Evolutionary conservation across 2,113 vertebrate genomes (phyloP).

Genomic region (Quiscalus mexicanus): DNA sequence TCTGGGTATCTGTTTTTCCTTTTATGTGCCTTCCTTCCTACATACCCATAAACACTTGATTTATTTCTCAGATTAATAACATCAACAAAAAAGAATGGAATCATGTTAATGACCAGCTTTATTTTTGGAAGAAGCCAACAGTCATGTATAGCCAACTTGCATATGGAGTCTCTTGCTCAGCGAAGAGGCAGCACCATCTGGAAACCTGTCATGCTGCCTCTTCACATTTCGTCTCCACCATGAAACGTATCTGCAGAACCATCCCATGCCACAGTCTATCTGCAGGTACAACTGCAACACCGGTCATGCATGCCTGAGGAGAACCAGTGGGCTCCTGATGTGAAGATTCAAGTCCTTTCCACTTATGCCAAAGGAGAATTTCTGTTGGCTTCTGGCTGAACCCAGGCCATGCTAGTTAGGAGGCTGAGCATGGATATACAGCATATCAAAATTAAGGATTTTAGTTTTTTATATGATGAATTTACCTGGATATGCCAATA

Average conservation of each 20-base stretch:
- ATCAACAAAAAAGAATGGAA: background rate
- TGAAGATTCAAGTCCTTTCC: background rate
- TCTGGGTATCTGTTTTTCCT: background rate
- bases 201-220: background rate
- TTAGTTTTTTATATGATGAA: background rate
- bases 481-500: background rate
- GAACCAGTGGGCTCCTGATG: background rate
- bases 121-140: background rate
- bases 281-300: background rate
- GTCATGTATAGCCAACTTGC: background rate
- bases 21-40: background rate
- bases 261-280: background rate
- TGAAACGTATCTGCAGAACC: background rate
- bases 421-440: background rate
- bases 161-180: background rate
- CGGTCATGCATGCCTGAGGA: background rate
- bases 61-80: background rate
- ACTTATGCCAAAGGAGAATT: accelerated
- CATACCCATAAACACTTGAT: background rate
- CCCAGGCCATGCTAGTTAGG: background rate
- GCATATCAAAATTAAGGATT: background rate
- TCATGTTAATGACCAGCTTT: background rate
- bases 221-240: background rate
- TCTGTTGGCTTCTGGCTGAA: background rate
- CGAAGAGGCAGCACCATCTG: background rate